These are phyloP conservation scores for Laticauda laticaudata DNA, from an alignment of 2,113 vertebrate species.

Conservation along the genomic window DNA sequence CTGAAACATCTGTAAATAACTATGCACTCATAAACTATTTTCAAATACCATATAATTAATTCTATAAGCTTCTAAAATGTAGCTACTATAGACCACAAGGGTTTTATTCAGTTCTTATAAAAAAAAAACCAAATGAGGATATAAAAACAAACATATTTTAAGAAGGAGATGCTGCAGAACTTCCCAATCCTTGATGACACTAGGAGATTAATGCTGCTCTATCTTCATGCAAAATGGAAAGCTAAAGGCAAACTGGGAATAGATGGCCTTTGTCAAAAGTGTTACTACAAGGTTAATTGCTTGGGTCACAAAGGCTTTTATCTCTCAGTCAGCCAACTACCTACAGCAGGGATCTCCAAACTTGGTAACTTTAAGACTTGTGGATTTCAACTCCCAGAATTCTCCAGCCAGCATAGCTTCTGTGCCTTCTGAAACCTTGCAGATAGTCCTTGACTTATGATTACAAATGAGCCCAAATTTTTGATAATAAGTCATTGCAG, in stretches of 20 bases:
- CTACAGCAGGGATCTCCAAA: no score
- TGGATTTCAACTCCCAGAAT: no score
- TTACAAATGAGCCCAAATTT: background rate
- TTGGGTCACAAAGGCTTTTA: conserved; percentile 50
- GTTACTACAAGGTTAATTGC: conserved; percentile 66
- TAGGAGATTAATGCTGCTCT: conserved; percentile 19
- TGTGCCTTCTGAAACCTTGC: background rate
- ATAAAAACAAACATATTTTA: conserved; percentile 32
- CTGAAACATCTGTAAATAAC: background rate
- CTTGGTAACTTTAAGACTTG: no score
- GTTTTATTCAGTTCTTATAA: conserved; percentile 14
- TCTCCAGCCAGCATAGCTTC: no score
- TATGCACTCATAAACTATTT: conserved; percentile 8
- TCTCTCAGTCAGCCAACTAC: background rate
- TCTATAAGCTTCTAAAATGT: conserved; percentile 11
- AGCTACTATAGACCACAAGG: background rate
- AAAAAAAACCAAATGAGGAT: conserved; percentile 8
- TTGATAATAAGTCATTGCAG: background rate
- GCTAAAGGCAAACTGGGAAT: conserved; percentile 55
- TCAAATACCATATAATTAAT: conserved; percentile 15
- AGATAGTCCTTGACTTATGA: background rate
- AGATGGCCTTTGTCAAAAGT: conserved; percentile 57
- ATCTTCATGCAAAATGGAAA: conserved; percentile 16
- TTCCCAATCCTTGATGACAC: conserved; percentile 17
- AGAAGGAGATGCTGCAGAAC: background rate